Evolutionary conservation across 1,140 invertebrate species (phyloP), one percentile per base, ranked within the genome.

Genomic region (Drosophila subobscura): DNA sequence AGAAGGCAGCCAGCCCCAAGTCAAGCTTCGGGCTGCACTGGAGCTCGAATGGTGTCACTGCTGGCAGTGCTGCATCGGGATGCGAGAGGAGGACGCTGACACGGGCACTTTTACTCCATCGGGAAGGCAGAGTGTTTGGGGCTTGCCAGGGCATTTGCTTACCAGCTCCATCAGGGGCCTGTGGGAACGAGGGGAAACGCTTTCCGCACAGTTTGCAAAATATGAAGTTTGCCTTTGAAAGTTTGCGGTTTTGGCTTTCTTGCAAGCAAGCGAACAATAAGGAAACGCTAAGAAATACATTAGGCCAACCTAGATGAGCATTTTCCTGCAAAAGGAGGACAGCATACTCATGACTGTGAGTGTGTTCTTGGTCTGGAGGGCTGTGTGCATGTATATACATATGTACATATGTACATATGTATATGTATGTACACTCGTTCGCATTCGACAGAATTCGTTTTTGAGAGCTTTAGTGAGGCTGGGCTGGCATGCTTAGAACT

Each of bases 161-260:
- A 23, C 57, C 45, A 60, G 25, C 45, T 37, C 53, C 42, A 42
- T 16, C 53, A 23, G 33, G 2, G 45, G 64, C 14, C 14, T 45
- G 52, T 46, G 52, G 50, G 25, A 25, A n/a, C 45, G 22, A 20
- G 60, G 40, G 16, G 27, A 53, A 61, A 57, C 52, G 64, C 72
- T 76, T 78, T 78, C 76, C 76, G 72, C 76, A 72, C 76, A 78
- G 76, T 66, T 78, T 75, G 76, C 76, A 78, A 78, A 78, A 78
- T 76, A 78, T 78, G 76, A 76, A 78, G 76, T 78, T 78, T 78
- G 72, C 72, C 68, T 77, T 78, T 65, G 72, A 78, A 78, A 78
- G 66, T 78, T 76, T 78, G 76, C 67, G 76, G 76, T 76, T 76
- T 78, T 78, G 76, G 72, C 55, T 72, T 78, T 76, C 72, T 76